Evolutionary conservation across 2,797 vertebrate genomes (phyloP).

Genomic region (Pipistrellus nathusii): DNA sequence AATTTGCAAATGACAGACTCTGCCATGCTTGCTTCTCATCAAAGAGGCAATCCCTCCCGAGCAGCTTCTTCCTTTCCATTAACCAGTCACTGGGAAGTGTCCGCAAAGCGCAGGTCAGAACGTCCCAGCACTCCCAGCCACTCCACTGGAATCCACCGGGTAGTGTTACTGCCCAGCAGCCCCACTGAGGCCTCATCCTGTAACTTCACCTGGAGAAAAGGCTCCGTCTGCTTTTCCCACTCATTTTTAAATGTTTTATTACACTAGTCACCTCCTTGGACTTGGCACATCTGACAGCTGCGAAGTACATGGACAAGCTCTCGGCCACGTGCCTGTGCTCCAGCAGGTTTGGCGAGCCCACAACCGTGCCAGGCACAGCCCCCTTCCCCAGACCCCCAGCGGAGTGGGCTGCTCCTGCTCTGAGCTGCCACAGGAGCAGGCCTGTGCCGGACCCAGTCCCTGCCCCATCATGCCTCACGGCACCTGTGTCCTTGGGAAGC

Average conservation of each 20-base stretch:
- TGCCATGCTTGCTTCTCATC: background rate
- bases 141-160: background rate
- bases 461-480: background rate
- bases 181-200: background rate
- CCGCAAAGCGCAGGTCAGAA: background rate
- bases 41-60: background rate
- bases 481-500: background rate
- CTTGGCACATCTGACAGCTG: background rate
- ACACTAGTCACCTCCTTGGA: background rate
- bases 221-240: background rate
- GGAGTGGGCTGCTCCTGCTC: background rate
- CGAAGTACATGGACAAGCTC: background rate
- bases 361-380: background rate
- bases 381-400: background rate
- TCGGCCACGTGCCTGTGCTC: rapidly evolving
- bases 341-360: background rate
- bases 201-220: background rate
- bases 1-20: background rate
- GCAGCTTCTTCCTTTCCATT: background rate
- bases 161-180: background rate
- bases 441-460: background rate
- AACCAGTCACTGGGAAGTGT: background rate
- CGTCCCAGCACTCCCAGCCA: background rate
- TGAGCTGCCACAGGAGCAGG: background rate
- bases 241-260: background rate